Base-by-base conservation (phyloP, 2,797 vertebrate genomes). In the Megalops cyprinoides region DNA sequence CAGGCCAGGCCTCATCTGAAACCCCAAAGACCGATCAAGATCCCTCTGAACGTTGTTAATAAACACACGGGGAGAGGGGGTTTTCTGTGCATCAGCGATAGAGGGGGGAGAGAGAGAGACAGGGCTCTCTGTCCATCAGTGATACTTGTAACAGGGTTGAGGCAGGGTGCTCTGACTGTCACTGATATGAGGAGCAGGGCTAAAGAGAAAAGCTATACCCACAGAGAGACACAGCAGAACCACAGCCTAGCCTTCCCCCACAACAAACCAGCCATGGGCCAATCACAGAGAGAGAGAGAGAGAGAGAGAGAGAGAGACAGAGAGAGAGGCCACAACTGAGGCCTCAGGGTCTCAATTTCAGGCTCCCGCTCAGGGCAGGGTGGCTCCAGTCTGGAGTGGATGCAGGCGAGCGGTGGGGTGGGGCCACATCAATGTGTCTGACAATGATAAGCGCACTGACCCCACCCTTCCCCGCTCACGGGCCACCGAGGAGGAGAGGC, bases 281-380 rank as follows among this genome's bases (percentile, higher is more conserved):
- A n/a, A n/a, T n/a, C n/a, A n/a, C n/a, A n/a, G n/a, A n/a, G 49
- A 76, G 25, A 31, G 12, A 53, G 44, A 49, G 48, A 75, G 14
- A 28, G 20, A 28, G 12, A 60, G 20, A n/a, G n/a, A 86, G 77
- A 79, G 80, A 79, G 79, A 75, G 82, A 88, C 84, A 86, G 83
- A 88, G 81, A 7, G 51, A 74, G 77, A 82, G 79, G 58, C 31
- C 46, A 51, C 4, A n/a, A n/a, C n/a, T n/a, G n/a, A n/a, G n/a
- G n/a, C n/a, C n/a, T n/a, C n/a, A 53, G 67, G 20, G 9, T 46
- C n/a, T n/a, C n/a, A n/a, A n/a, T n/a, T 73, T 84, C 51, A n/a
- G 77, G 65, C 5, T 84, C 77, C 56, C 37, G 69, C 58, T 49
- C 77, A 77, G 79, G 62, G 74, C 34, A 65, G 71, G 62, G 74